Conservation (phyloP, 2,888 invertebrate genomes). For the Rhingia campestris region DNA sequence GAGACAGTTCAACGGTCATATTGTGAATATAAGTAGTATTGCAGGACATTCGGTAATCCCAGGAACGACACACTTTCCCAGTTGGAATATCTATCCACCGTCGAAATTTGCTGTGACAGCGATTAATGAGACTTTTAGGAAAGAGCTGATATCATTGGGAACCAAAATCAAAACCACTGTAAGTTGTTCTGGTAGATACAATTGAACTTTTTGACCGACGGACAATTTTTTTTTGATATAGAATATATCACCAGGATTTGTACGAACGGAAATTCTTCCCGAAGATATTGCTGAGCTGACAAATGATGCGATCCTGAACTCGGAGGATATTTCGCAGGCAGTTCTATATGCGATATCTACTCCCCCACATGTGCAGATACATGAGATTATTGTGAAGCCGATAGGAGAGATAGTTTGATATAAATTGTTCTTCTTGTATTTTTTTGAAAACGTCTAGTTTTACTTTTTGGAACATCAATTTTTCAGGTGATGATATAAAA, state of each 20-base stretch:
- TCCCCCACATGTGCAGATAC: conserved; percentile 78
- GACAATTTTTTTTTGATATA: not conserved
- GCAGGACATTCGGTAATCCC: conserved; percentile 74
- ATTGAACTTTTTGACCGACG: not conserved
- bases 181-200: conserved; percentile 55
- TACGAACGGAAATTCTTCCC: conserved; percentile 33
- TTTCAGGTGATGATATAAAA: too few relatives aligned
- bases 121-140: conserved; percentile 79
- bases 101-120: conserved; percentile 80
- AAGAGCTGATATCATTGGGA: conserved; percentile 79
- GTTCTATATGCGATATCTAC: conserved; percentile 84
- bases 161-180: conserved; percentile 81
- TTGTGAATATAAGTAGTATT: conserved; percentile 81
- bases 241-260: conserved; percentile 40
- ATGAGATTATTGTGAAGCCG: conserved; percentile 54
- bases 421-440: too few relatives aligned
- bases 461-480: too few relatives aligned
- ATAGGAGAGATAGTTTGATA: conserved; percentile 30
- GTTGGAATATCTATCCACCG: conserved; percentile 78
- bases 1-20: conserved; percentile 81
- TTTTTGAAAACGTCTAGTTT: too few relatives aligned
- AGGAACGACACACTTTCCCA: conserved; percentile 38
- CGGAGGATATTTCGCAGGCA: conserved; percentile 85
- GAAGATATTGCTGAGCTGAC: conserved; percentile 73
- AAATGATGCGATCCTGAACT: conserved; percentile 78